Base-by-base conservation (phyloP, 2,888 invertebrate genomes). In the Noctua janthina region DNA sequence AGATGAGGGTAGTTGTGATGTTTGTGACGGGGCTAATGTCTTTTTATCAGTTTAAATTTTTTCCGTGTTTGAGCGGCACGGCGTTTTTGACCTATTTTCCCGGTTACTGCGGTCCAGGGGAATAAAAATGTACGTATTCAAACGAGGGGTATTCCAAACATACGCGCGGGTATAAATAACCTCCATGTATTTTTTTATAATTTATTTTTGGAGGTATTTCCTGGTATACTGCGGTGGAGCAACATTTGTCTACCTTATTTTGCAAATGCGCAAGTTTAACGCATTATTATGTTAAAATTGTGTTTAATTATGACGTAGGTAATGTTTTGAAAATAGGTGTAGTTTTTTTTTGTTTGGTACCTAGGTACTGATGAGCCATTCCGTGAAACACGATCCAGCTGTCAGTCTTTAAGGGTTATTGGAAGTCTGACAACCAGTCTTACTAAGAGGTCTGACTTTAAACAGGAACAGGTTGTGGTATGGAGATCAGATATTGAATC, bases 1-100 rank as follows among this genome's bases (percentile, higher is more conserved):
- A 95, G 96, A 96, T 96, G 96, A 96, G 96, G 97, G 96, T 96
- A 96, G 96, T 96, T 96, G 91, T 93, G 94, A 94, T 94, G 94
- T 93, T 93, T 93, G 94, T 94, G 95, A 95, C 92, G 92, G 91
- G 88, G 91, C 93, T 94, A 94, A 94, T 94, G 92, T 92, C 92
- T 94, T 95, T 95, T 94, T 93, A 93, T 94, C 92, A 94, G 93
- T 93, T 95, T 93, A 93, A 94, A 93, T 94, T 94, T 93, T 94
- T 90, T 76, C 83, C 81, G 77, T 79, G 78, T 83, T 74, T 77
- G 67, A 74, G 80, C 80, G 70, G 69, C 78, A 67, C 73, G 70
- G 75, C 82, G 59, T 49, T 68, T 79, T 83, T 91, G 91, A 92
- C 91, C 91, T 92, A 92, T 90, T 90, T 91, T 83, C 76, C 70